A percentile compares a stretch with the other conserved stretches of the same genome.
Evolutionary conservation across 2,888 invertebrate species (phyloP).

Genomic region (Leptopterna dolabrata): DNA sequence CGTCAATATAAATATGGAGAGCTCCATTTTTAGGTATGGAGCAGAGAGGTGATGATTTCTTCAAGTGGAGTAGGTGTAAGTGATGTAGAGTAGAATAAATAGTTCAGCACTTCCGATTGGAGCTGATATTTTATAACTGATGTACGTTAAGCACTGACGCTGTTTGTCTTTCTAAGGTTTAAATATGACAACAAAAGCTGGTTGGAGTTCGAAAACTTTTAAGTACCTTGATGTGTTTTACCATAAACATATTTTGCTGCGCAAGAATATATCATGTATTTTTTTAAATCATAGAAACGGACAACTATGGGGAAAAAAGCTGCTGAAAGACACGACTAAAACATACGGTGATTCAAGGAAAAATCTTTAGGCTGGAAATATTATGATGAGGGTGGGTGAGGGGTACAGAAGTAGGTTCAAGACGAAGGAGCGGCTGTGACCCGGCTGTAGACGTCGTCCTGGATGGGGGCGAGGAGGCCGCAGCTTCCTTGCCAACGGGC

Average conservation of each 20-base stretch:
- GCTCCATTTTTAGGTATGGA: no score
- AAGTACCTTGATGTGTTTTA: background rate
- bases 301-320: background rate
- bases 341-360: constrained; percentile 7
- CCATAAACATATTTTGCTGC: background rate
- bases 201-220: background rate
- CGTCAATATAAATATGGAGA: no score
- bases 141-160: background rate
- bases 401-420: background rate
- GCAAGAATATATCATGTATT: background rate
- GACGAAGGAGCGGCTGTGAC: background rate
- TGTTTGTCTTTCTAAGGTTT: background rate
- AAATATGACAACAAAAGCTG: background rate
- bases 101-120: no score
- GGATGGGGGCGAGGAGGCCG: constrained; percentile 56
- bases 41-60: no score
- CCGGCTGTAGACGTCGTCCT: constrained; percentile 8
- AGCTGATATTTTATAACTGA: no score
- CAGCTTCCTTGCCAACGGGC: constrained; percentile 80
- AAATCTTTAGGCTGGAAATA: background rate
- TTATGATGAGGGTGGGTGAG: constrained; percentile 1
- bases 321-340: constrained; percentile 28
- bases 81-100: no score
- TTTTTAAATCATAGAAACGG: background rate
- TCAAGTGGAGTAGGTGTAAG: no score